A percentile compares a stretch with the other conserved stretches of the same genome.
phyloP scores from a whole-genome alignment of 2,797 vertebrate genomes.

The Lepus townsendii region DNA sequence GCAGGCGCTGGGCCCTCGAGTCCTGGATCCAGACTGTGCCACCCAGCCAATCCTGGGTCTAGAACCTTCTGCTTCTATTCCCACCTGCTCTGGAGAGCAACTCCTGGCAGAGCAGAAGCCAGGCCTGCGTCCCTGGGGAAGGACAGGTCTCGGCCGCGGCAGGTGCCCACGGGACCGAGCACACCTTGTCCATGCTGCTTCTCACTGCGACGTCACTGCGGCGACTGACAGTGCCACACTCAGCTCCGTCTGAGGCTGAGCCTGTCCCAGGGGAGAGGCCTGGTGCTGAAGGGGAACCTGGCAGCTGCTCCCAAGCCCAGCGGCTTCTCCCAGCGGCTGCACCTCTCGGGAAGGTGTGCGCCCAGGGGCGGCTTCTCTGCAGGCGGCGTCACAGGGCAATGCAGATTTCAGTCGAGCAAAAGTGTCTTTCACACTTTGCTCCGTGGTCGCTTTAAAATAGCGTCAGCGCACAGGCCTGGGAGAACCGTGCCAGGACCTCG shows the following conservation, averaged over 20 bases:
- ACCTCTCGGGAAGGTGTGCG: background rate
- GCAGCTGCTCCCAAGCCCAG: background rate
- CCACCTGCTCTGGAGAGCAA: background rate
- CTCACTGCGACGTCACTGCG: rapidly evolving
- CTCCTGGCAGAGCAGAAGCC: too few relatives aligned
- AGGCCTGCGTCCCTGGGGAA: background rate
- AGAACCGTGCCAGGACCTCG: background rate
- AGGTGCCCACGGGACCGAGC: rapidly evolving
- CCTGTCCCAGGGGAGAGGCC: background rate
- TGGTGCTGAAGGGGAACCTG: too few relatives aligned
- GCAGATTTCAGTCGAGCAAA: background rate
- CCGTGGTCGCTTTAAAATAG: rapidly evolving
- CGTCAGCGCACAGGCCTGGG: rapidly evolving
- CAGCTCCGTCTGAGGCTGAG: background rate
- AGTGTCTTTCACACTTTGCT: rapidly evolving
- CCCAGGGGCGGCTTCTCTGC: background rate
- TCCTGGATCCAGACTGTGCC: too few relatives aligned
- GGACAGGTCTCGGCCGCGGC: rapidly evolving
- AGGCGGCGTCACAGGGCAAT: background rate
- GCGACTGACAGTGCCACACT: rapidly evolving
- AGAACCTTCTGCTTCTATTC: background rate
- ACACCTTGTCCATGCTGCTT: background rate
- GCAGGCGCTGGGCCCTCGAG: too few relatives aligned
- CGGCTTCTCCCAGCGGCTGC: background rate
- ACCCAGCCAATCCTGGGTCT: too few relatives aligned